Base-by-base conservation (phyloP, 92 coral and sea anemone species). In the Bergia sp. region DNA sequence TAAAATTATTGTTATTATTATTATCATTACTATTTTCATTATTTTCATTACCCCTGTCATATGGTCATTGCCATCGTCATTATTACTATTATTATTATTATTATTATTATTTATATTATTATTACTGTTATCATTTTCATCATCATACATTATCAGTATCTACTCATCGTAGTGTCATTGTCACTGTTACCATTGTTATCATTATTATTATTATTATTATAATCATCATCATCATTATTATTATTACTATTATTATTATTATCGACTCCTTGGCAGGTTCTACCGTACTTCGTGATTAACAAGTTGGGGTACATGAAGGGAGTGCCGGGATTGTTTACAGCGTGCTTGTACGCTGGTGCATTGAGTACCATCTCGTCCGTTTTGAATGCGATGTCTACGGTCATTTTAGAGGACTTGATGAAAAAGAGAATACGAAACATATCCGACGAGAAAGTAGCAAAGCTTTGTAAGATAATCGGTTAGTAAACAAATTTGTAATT, bases 261-360 rank as follows among this genome's bases (percentile, higher is more conserved):
- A 6, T 83, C 37, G 29, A 82, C 10, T 36, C 42, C 49, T 57
- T 16, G 45, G 16, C 40, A 88, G 90, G 85, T 80, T 49, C 50
- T 88, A 23, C 90, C 90, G 2, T 88, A 80, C 38, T 88, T 88
- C 69, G 90, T 88, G 0, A 49, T 88, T 4, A 85, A 80, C 65
- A 88, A 88, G 76, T 81, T 88, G 10, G 72, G 86, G 6, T 16
- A 88, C 71, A 36, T 88, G 71, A 88, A 67, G 75, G 90, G 90
- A 36, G 81, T 88, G 1, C 90, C 90, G 11, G 90, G 90, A 13
- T 37, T 88, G 43, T 88, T 88, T 65, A 80, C 83, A 2, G 90
- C 90, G 21, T 44, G 79, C 36, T 45, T 88, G 23, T 88, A 79
- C 61, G 83, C 86, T 5, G 90, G 90, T 4, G 53, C 82, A 37